phyloP scores from a whole-genome alignment of 2,797 vertebrate genomes.

The Echiichthys vipera region DNA sequence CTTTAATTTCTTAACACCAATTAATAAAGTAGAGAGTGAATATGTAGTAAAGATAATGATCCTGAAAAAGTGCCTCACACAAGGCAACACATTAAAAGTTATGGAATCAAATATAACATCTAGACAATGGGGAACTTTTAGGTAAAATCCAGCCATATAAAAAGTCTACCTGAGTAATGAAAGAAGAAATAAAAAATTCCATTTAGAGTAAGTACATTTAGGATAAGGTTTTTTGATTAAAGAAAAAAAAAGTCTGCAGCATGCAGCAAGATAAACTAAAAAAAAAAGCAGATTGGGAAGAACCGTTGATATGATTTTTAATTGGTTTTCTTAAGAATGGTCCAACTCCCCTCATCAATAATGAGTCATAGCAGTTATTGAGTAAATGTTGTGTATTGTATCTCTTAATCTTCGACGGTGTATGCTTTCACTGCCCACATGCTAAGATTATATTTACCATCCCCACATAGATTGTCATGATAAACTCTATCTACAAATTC shows the following conservation, averaged over 20 bases:
- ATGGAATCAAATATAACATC: neutral
- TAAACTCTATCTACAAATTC: slow-evolving; percentile 23
- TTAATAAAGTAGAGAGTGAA: neutral
- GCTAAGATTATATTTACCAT: slow-evolving; percentile 10
- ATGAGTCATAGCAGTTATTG: slow-evolving; percentile 4
- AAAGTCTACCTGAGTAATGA: neutral
- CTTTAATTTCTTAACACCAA: neutral
- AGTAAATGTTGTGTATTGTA: slow-evolving; percentile 23
- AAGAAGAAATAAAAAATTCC: neutral
- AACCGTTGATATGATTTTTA: too few relatives aligned
- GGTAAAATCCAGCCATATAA: neutral
- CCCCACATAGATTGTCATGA: slow-evolving; percentile 24
- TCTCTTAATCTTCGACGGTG: slow-evolving; percentile 1
- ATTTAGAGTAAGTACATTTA: too few relatives aligned
- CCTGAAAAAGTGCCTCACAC: neutral
- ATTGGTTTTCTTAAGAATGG: slow-evolving; percentile 6
- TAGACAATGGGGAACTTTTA: neutral
- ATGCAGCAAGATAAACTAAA: neutral
- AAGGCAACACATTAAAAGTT: neutral
- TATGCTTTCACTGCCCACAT: slow-evolving; percentile 31
- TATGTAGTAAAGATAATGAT: neutral
- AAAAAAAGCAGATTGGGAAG: too few relatives aligned
- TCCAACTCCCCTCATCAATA: neutral
- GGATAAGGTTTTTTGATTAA: neutral
- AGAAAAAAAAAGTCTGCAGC: neutral